phyloP scores from a whole-genome alignment of 2,113 vertebrate genomes.

The Progne subis region DNA sequence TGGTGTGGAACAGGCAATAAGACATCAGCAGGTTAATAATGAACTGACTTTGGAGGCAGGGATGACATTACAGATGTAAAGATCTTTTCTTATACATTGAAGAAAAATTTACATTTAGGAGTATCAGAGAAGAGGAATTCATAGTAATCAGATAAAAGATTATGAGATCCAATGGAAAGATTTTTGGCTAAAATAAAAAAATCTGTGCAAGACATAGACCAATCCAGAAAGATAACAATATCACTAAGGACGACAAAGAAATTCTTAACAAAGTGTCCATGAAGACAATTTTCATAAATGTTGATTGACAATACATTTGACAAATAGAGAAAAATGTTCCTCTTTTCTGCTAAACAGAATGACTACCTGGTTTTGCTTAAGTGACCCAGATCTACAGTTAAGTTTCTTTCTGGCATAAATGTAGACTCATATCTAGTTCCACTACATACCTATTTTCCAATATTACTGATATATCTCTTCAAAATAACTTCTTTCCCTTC shows the following conservation, averaged over 20 bases:
- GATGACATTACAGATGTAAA: not conserved
- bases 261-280: not conserved
- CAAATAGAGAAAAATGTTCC: not conserved
- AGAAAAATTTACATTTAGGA: not conserved
- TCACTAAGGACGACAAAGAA: not conserved
- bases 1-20: not conserved
- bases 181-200: not conserved
- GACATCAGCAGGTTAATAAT: not conserved
- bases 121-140: not conserved
- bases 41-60: not conserved
- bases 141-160: not conserved
- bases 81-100: not conserved
- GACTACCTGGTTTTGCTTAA: not conserved
- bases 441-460: not conserved
- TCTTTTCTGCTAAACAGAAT: not conserved
- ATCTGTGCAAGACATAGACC: not conserved
- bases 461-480: not conserved
- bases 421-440: not conserved
- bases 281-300: not conserved
- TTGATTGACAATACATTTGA: not conserved
- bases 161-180: not conserved
- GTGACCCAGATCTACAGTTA: fast-evolving
- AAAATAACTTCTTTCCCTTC: not conserved
- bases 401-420: not conserved
- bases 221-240: not conserved